Conservation (phyloP, 2,888 invertebrate species). For the Epinotia bilunana region DNA sequence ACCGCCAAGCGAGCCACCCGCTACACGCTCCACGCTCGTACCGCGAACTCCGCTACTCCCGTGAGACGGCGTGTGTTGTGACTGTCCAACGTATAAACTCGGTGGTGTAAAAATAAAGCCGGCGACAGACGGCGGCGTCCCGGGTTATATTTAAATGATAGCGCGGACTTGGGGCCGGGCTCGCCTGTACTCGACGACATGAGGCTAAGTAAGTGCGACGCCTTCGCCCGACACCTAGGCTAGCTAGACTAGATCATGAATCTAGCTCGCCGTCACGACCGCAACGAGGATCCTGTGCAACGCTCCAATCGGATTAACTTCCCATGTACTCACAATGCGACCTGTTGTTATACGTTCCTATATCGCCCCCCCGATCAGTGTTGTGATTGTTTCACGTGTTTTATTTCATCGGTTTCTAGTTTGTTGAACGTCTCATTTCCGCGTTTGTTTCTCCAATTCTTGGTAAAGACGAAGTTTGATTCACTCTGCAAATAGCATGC, state of each 20-base stretch:
- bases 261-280: slow-evolving; percentile 54
- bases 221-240: slow-evolving; percentile 60
- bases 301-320: slow-evolving; percentile 33
- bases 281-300: slow-evolving; percentile 25
- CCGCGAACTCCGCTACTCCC: slow-evolving; percentile 61
- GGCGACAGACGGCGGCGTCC: slow-evolving; percentile 78
- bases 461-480: slow-evolving; percentile 29
- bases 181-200: slow-evolving; percentile 75
- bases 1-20: slow-evolving; percentile 62
- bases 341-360: slow-evolving; percentile 24
- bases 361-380: slow-evolving; percentile 19
- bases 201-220: slow-evolving; percentile 80
- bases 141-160: slow-evolving; percentile 84
- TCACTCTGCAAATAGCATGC: slow-evolving; percentile 29
- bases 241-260: slow-evolving; percentile 66
- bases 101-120: slow-evolving; percentile 82
- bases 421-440: slow-evolving; percentile 31
- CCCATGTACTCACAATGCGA: slow-evolving; percentile 24
- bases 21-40: slow-evolving; percentile 50
- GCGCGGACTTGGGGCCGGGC: slow-evolving; percentile 73
- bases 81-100: slow-evolving; percentile 67
- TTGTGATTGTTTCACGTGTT: slow-evolving; percentile 16
- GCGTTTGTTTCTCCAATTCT: slow-evolving; percentile 24
- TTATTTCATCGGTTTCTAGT: slow-evolving; percentile 1
- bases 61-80: slow-evolving; percentile 68